phyloP scores from a whole-genome alignment of 2,888 invertebrate genomes.

The Drosophila lutescens region DNA sequence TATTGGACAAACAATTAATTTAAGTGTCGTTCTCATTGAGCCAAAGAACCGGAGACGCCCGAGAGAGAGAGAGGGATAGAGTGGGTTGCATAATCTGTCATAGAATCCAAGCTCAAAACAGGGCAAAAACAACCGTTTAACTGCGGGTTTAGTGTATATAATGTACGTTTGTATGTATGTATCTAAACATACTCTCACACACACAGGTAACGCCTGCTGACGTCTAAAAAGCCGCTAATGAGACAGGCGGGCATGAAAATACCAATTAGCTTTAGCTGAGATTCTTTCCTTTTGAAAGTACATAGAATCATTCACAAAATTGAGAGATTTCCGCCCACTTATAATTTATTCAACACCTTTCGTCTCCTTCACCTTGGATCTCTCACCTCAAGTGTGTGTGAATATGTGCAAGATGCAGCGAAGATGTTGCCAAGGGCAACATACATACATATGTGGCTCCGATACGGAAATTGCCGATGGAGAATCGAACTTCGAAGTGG shows the following conservation, averaged over 20 bases:
- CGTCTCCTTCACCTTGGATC: conserved; percentile 38
- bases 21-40: conserved; percentile 24
- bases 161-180: background rate
- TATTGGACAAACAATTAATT: conserved; percentile 19
- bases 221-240: conserved; percentile 70
- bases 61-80: conserved; percentile 16
- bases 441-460: conserved; percentile 3
- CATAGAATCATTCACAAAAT: conserved; percentile 18
- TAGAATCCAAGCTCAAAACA: conserved; percentile 33
- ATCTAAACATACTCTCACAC: conserved; percentile 22
- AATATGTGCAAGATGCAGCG: conserved; percentile 14
- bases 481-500: background rate
- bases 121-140: conserved; percentile 34
- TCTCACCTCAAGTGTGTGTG: conserved; percentile 26
- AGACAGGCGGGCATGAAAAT: conserved; percentile 44
- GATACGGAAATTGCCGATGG: background rate
- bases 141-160: conserved; percentile 26
- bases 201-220: conserved; percentile 44
- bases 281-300: background rate
- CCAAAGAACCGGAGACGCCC: conserved; percentile 23
- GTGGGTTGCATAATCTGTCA: conserved; percentile 43
- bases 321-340: conserved; percentile 1
- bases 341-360: conserved; percentile 36
- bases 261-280: conserved; percentile 11
- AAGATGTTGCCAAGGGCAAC: conserved; percentile 43